These are phyloP conservation scores for Caenorhabditis japonica DNA, from an alignment of 2,888 invertebrate species.

Conservation along the genomic window DNA sequence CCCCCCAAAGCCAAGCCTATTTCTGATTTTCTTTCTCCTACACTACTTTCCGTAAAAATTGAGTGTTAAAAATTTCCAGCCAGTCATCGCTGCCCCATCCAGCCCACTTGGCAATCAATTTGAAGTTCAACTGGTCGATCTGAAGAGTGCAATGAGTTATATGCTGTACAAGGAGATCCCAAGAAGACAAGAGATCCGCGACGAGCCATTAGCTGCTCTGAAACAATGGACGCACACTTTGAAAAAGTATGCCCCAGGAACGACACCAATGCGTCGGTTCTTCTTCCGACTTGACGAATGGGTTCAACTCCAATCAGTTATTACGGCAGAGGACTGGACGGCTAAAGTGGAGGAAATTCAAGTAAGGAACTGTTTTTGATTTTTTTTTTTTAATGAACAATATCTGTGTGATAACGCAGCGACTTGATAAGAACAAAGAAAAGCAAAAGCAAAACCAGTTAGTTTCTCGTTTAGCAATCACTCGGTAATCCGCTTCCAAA, in stretches of 20 bases:
- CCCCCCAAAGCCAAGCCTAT: constrained; percentile 7
- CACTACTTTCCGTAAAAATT: too few relatives aligned
- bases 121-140: constrained; percentile 86
- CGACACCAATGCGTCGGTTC: constrained; percentile 83
- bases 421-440: too few relatives aligned
- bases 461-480: constrained; percentile 55
- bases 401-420: too few relatives aligned
- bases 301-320: constrained; percentile 77
- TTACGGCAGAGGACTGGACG: constrained; percentile 78
- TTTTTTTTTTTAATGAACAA: background rate
- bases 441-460: too few relatives aligned
- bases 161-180: constrained; percentile 86
- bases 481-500: constrained; percentile 75
- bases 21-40: constrained; percentile 11
- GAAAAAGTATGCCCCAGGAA: constrained; percentile 86
- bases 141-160: constrained; percentile 89
- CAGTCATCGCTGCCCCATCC: constrained; percentile 35
- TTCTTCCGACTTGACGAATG: constrained; percentile 82
- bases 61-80: too few relatives aligned
- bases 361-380: constrained; percentile 56
- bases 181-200: constrained; percentile 83
- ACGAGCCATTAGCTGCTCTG: constrained; percentile 84
- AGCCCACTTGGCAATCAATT: constrained; percentile 61
- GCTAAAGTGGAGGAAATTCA: constrained; percentile 77
- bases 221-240: constrained; percentile 85